phyloP scores from a whole-genome alignment of 1,140 invertebrate genomes.

The Ceratina japonica region DNA sequence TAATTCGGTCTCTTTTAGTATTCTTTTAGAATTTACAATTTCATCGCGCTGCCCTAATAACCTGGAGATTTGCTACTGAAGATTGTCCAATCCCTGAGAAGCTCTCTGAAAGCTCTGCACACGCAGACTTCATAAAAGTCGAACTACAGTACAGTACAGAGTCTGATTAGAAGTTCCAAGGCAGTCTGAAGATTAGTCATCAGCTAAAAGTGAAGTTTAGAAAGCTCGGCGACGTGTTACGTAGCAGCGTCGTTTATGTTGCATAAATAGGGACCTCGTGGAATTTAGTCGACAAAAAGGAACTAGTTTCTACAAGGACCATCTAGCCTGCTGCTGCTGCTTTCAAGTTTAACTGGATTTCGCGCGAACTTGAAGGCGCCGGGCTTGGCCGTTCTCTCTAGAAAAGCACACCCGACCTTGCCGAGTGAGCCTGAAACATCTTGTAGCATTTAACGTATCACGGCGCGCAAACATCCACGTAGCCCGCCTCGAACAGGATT shows the following conservation, averaged over 20 bases:
- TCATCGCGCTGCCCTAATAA: no score
- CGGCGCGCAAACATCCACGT: background rate
- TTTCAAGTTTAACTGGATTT: constrained; percentile 15
- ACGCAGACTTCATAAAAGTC: background rate
- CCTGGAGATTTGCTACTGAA: background rate
- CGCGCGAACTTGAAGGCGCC: background rate
- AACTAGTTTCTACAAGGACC: constrained; percentile 7
- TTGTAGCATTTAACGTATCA: constrained; percentile 1
- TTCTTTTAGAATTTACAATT: no score
- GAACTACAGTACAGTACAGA: background rate
- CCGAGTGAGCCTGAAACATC: background rate
- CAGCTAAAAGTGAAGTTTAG: constrained; percentile 8
- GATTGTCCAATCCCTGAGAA: background rate
- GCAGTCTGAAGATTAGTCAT: background rate
- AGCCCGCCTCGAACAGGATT: background rate
- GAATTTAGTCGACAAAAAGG: constrained; percentile 14
- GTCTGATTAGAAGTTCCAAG: constrained; percentile 11
- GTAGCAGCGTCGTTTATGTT: background rate
- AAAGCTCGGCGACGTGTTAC: background rate
- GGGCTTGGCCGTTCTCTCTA: background rate
- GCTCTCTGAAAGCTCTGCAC: no score
- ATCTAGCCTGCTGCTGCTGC: background rate
- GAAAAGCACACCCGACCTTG: no score
- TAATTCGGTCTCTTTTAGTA: no score
- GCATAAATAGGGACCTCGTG: constrained; percentile 8